These are phyloP conservation scores for Drymodes brunneopygia DNA, from an alignment of 2,113 vertebrate genomes.

Conservation along the genomic window DNA sequence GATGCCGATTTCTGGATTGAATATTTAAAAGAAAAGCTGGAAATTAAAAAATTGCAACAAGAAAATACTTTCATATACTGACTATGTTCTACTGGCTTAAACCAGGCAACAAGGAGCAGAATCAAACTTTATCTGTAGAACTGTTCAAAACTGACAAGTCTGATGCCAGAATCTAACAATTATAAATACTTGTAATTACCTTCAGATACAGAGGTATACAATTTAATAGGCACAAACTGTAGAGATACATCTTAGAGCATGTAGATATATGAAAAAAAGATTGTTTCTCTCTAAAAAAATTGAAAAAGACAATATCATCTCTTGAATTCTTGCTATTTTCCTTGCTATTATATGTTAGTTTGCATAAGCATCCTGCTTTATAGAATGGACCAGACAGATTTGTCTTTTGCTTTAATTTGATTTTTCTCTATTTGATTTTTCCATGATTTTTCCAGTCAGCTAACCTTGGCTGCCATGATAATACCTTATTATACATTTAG, in stretches of 20 bases:
- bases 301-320: neutral
- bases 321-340: constrained; percentile 68
- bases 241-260: neutral
- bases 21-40: neutral
- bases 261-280: neutral
- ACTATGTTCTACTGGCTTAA: neutral
- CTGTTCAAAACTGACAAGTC: neutral
- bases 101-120: neutral
- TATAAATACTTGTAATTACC: neutral
- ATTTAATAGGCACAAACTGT: neutral
- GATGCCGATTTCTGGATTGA: neutral
- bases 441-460: neutral
- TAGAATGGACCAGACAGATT: neutral
- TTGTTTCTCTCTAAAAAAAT: neutral
- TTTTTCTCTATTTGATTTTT: neutral
- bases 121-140: neutral
- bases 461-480: neutral
- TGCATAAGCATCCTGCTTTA: constrained; percentile 47
- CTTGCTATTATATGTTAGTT: constrained; percentile 51
- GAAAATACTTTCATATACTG: neutral
- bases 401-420: constrained; percentile 25
- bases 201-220: neutral
- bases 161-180: neutral
- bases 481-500: neutral
- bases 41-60: neutral